These are phyloP conservation scores for Lepus europaeus DNA, from an alignment of 2,113 vertebrate species.

Conservation along the genomic window DNA sequence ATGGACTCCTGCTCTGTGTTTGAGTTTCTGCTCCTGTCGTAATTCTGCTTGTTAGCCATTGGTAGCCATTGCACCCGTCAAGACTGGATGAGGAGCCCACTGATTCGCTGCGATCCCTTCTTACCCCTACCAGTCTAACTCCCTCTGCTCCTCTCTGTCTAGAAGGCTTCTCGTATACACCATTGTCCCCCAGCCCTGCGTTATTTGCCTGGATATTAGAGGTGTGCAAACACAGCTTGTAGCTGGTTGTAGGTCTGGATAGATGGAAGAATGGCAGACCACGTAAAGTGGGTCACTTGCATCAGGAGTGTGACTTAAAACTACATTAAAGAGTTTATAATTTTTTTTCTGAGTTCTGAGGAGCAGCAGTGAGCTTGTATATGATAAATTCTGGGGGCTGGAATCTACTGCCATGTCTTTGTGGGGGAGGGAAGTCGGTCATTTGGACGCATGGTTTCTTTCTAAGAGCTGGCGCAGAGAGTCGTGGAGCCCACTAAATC, in stretches of 20 bases:
- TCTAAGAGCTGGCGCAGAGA: no score
- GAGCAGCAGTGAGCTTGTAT: neutral
- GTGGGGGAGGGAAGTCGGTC: no score
- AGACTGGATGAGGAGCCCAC: neutral
- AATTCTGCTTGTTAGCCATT: neutral
- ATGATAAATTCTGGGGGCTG: neutral
- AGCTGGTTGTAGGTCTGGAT: neutral
- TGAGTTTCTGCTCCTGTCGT: neutral
- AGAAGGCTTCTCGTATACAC: neutral
- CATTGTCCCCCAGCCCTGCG: neutral
- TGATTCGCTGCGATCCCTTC: neutral
- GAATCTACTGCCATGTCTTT: neutral
- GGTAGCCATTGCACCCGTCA: neutral
- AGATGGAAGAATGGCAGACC: neutral
- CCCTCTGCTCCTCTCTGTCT: neutral
- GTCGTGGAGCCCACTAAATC: no score
- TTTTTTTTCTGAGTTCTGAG: neutral
- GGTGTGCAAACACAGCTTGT: neutral
- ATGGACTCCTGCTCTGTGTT: neutral
- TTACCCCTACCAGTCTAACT: rapidly evolving
- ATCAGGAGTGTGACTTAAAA: neutral
- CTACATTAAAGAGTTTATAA: neutral
- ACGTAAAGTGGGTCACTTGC: neutral
- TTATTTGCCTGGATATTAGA: neutral
- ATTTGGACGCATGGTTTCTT: no score